Percentiles rank a stretch among this genome's conserved stretches.
Evolutionary conservation across 2,888 invertebrate genomes (phyloP).

Genomic region (Lasioglossum zephyrum): DNA sequence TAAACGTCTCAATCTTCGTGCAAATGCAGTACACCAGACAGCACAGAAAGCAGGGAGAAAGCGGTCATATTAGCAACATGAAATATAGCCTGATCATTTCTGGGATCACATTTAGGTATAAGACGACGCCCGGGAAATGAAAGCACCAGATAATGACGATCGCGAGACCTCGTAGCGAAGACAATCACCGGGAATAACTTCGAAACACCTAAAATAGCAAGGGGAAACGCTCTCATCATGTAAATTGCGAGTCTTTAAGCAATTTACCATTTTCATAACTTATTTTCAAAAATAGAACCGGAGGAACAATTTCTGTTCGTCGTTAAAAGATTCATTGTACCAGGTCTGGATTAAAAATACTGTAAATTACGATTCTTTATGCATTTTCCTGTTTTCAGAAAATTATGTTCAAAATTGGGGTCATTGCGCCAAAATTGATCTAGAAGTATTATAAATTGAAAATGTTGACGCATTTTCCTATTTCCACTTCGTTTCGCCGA

Average conservation of each 20-base stretch:
- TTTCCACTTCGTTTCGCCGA: neutral
- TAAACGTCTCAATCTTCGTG: neutral
- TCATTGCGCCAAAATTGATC: neutral
- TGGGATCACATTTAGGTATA: neutral
- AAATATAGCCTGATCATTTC: conserved; percentile 4
- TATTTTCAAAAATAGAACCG: neutral
- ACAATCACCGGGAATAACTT: neutral
- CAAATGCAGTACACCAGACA: neutral
- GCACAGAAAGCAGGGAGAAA: neutral
- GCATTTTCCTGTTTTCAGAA: neutral
- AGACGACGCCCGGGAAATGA: neutral
- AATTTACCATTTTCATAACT: neutral
- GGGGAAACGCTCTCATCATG: neutral
- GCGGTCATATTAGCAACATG: neutral
- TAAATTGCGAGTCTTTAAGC: neutral
- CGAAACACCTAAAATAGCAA: neutral
- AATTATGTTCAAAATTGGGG: no score
- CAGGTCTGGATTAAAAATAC: neutral
- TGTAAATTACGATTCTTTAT: neutral
- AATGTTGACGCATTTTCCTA: neutral
- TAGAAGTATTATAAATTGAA: neutral
- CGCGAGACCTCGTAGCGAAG: neutral
- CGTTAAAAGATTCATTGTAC: neutral
- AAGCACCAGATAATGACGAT: neutral
- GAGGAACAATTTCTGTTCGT: neutral